These are phyloP conservation scores for Psylliodes chrysocephalus DNA, from an alignment of 2,888 invertebrate genomes.

Conservation along the genomic window DNA sequence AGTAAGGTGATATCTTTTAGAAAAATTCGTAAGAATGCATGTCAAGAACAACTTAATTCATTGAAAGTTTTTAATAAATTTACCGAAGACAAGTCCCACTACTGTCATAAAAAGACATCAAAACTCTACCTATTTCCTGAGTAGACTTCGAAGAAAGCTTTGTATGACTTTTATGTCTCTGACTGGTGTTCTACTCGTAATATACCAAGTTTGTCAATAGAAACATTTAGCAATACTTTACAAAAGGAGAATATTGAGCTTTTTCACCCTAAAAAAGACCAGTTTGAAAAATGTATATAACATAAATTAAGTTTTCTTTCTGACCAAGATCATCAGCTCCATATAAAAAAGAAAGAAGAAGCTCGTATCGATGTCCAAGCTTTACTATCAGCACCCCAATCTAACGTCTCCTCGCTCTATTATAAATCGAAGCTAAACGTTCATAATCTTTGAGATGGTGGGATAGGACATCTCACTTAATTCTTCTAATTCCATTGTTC, in stretches of 20 bases:
- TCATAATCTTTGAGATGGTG: constrained; percentile 24
- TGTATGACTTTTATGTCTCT: constrained; percentile 29
- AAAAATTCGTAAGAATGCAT: not conserved
- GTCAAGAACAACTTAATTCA: constrained; percentile 1
- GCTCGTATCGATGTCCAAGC: constrained; percentile 15
- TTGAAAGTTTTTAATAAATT: constrained; percentile 2
- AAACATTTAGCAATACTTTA: constrained; percentile 29
- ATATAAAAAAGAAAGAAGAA: constrained; percentile 25
- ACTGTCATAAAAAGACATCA: constrained; percentile 27
- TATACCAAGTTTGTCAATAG: constrained; percentile 9
- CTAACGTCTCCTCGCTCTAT: constrained; percentile 17
- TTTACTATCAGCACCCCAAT: constrained; percentile 13
- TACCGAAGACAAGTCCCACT: constrained; percentile 30
- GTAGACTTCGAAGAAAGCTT: constrained; percentile 31
- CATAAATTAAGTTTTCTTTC: constrained; percentile 24
- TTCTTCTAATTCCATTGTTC: no score
- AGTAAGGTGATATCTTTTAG: not conserved
- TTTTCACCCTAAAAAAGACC: constrained; percentile 35
- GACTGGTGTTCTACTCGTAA: constrained; percentile 24
- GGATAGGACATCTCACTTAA: no score
- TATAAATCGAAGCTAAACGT: constrained; percentile 13
- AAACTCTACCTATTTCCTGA: constrained; percentile 34
- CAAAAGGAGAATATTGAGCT: constrained; percentile 29
- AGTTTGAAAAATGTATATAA: constrained; percentile 31
- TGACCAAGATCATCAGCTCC: constrained; percentile 21